phyloP scores from a whole-genome alignment of 1,140 invertebrate genomes.

The Dreissena polymorpha region DNA sequence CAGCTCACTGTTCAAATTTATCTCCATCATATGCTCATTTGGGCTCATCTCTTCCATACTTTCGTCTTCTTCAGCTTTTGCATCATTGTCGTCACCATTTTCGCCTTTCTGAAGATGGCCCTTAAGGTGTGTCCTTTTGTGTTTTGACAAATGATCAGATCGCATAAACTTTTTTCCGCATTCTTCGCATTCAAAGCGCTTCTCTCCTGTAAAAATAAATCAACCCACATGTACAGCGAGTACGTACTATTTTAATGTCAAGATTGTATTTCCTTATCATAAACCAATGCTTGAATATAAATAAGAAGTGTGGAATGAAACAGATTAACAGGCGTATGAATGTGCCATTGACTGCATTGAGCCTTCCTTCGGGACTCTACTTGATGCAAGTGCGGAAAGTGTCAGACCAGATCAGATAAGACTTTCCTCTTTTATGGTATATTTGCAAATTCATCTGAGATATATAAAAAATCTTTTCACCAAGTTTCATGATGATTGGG shows the following conservation, averaged over 20 bases:
- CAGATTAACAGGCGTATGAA: not conserved
- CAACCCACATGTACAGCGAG: not conserved
- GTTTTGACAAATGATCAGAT: slow-evolving; percentile 81
- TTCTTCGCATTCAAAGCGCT: slow-evolving; percentile 93
- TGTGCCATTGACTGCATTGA: too few species aligned
- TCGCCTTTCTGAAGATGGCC: not conserved
- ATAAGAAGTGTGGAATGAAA: not conserved
- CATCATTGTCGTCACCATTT: slow-evolving; percentile 37
- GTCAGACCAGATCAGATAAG: too few species aligned
- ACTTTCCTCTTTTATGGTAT: too few species aligned
- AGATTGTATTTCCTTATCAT: not conserved
- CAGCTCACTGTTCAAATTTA: too few species aligned
- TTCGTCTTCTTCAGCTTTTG: slow-evolving; percentile 6
- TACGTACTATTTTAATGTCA: not conserved
- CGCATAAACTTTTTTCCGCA: slow-evolving; percentile 96
- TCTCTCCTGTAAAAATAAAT: slow-evolving; percentile 90
- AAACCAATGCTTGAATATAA: not conserved
- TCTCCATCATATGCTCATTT: not conserved
- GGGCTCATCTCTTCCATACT: not conserved
- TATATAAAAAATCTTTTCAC: too few species aligned
- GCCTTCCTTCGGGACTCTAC: too few species aligned
- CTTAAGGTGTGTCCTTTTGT: slow-evolving; percentile 80
- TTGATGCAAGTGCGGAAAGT: too few species aligned
- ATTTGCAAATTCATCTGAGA: too few species aligned
- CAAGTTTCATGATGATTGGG: too few species aligned